These are phyloP conservation scores for Poliocrania exsul DNA, from an alignment of 2,797 vertebrate genomes.

Conservation along the genomic window DNA sequence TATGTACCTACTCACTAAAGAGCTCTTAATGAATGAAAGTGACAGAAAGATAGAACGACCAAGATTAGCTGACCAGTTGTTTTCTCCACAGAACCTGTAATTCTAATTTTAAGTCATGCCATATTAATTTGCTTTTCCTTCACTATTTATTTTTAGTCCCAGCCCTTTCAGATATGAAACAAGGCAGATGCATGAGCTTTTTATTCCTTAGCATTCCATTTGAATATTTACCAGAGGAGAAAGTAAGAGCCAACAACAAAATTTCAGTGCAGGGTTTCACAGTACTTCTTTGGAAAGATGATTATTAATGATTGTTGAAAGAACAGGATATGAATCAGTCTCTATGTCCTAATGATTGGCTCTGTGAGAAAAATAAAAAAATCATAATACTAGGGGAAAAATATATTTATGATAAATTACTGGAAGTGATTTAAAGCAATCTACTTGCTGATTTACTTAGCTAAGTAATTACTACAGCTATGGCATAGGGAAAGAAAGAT, in stretches of 20 bases:
- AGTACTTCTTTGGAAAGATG: conserved; percentile 31
- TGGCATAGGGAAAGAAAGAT: neutral
- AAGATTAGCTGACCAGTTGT: conserved; percentile 43
- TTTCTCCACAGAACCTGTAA: conserved; percentile 18
- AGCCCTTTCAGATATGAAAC: conserved; percentile 37
- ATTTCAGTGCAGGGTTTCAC: conserved; percentile 18
- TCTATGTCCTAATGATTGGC: conserved; percentile 20
- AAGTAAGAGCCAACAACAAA: neutral
- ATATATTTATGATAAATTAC: neutral
- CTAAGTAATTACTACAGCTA: neutral
- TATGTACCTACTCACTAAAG: neutral
- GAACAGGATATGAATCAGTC: conserved; percentile 56
- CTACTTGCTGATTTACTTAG: neutral
- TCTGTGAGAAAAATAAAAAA: conserved; percentile 15
- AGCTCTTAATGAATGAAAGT: conserved; percentile 1
- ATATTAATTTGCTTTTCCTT: conserved; percentile 59
- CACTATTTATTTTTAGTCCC: conserved; percentile 64
- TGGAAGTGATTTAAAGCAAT: conserved; percentile 36
- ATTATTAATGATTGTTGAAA: conserved; percentile 67
- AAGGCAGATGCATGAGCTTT: conserved; percentile 17
- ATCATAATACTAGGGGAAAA: neutral
- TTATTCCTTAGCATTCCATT: neutral
- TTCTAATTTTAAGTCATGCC: conserved; percentile 45
- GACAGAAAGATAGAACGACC: conserved; percentile 18
- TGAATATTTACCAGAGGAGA: conserved; percentile 11